Percentiles rank a stretch among this genome's conserved stretches.
phyloP scores from a whole-genome alignment of 2,113 vertebrate species.

The Ictidomys tridecemlineatus region DNA sequence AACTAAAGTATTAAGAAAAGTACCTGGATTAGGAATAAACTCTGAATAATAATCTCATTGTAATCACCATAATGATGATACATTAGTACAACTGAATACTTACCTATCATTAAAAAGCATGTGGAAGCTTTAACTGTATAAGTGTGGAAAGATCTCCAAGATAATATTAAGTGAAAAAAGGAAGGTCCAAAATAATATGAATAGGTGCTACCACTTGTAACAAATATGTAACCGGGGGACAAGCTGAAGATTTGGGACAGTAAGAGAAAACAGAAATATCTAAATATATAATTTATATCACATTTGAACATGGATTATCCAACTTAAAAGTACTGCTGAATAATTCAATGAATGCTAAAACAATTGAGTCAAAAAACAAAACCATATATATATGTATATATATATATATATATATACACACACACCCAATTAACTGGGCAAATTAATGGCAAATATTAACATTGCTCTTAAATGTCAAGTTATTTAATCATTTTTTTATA shows the following conservation, averaged over 20 bases:
- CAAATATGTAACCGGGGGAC: neutral
- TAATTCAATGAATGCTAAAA: slow-evolving; percentile 17
- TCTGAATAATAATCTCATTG: neutral
- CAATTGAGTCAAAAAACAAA: slow-evolving; percentile 16
- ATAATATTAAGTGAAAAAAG: slow-evolving; percentile 23
- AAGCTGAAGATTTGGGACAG: neutral
- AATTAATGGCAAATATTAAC: slow-evolving; percentile 3
- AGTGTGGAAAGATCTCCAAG: neutral
- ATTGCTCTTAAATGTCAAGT: neutral
- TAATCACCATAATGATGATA: neutral
- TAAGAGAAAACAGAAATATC: neutral
- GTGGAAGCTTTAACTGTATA: neutral
- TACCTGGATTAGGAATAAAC: neutral
- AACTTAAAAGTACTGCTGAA: neutral
- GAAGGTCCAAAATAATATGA: neutral
- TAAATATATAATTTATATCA: neutral
- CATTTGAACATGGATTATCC: neutral
- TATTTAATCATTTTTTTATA: neutral
- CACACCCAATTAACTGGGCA: neutral
- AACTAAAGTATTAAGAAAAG: slow-evolving; percentile 23
- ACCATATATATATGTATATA: neutral
- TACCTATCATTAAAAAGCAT: slow-evolving; percentile 30
- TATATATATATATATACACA: too few relatives aligned
- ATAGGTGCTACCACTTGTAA: neutral
- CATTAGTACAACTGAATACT: neutral